Evolutionary conservation across 1,140 invertebrate genomes (phyloP).

Genomic region (Cepaea nemoralis): DNA sequence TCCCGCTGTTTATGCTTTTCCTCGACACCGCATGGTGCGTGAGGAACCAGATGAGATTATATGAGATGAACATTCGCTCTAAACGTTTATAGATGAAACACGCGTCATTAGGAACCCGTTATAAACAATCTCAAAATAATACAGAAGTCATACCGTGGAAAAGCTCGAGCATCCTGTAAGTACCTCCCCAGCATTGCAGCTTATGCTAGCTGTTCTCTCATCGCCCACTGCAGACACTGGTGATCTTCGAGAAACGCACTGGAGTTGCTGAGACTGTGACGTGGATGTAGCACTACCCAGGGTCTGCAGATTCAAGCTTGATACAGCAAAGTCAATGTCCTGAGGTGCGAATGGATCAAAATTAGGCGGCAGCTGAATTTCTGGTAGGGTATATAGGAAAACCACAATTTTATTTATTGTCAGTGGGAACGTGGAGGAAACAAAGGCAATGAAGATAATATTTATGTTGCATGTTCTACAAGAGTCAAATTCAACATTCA

Average conservation of each 20-base stretch:
- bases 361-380: neutral
- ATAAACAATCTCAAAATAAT: too few relatives aligned
- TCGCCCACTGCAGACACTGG: neutral
- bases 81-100: too few relatives aligned
- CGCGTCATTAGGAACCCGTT: too few relatives aligned
- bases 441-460: too few relatives aligned
- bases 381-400: neutral
- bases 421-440: too few relatives aligned
- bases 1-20: too few relatives aligned
- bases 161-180: conserved; percentile 7
- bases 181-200: conserved; percentile 8
- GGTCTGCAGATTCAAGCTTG: neutral
- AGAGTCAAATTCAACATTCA: too few relatives aligned
- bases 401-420: too few relatives aligned
- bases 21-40: too few relatives aligned
- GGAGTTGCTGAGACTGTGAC: neutral
- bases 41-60: too few relatives aligned
- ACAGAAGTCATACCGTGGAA: neutral
- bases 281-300: neutral
- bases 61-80: too few relatives aligned
- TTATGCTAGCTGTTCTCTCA: neutral
- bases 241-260: neutral
- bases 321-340: neutral
- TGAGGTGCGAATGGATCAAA: neutral
- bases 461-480: too few relatives aligned